Conservation (phyloP, 2,113 vertebrate species). For the Embiotoca jacksoni region DNA sequence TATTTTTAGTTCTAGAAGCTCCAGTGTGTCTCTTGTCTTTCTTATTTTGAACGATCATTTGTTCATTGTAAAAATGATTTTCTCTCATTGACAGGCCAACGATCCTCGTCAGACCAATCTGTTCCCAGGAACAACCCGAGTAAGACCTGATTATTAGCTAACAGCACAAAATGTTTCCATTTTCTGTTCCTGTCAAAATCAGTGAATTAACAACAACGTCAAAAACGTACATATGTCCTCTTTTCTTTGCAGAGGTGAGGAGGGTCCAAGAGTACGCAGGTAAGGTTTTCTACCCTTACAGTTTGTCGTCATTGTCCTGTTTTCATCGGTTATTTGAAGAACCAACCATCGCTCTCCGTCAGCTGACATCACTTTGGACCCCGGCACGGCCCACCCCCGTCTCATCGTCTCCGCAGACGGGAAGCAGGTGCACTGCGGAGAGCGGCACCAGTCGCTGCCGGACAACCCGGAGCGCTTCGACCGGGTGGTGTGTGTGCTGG, state of each 20-base stretch:
- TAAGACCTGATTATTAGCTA: slow-evolving; percentile 31
- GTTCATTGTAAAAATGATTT: background rate
- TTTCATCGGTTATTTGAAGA: background rate
- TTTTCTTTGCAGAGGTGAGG: slow-evolving; percentile 63
- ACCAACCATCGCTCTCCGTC: background rate
- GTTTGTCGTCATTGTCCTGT: background rate
- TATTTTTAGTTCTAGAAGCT: too few species aligned
- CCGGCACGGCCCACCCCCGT: slow-evolving; percentile 79
- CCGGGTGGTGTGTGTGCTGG: slow-evolving; percentile 83
- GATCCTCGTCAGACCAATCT: background rate
- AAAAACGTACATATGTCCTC: background rate
- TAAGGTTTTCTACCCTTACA: slow-evolving; percentile 32
- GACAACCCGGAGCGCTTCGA: slow-evolving; percentile 79
- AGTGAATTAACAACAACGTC: background rate
- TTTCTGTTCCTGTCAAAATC: background rate
- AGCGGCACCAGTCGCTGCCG: slow-evolving; percentile 56
- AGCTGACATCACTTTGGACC: slow-evolving; percentile 81
- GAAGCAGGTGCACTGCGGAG: slow-evolving; percentile 77
- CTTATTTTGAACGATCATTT: background rate
- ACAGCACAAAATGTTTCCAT: background rate
- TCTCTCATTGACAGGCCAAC: slow-evolving; percentile 37
- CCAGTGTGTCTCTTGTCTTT: too few species aligned
- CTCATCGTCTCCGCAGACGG: slow-evolving; percentile 79
- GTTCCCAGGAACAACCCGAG: slow-evolving; percentile 52
- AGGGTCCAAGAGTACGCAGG: slow-evolving; percentile 81